Conservation (phyloP, 1,140 invertebrate species). For the Araneus ventricosus region DNA sequence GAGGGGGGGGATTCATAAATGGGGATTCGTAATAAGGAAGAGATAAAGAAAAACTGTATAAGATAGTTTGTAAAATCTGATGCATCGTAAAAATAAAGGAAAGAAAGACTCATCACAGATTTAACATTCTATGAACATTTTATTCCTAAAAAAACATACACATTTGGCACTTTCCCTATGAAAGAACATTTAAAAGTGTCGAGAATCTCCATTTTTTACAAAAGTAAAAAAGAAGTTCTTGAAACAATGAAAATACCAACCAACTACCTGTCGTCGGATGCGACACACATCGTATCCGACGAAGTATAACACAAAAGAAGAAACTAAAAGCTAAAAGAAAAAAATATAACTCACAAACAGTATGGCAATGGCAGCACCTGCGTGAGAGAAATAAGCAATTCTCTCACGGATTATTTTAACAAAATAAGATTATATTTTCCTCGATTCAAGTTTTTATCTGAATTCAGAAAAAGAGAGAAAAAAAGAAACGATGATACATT, state of each 20-base stretch:
- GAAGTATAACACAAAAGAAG: neutral
- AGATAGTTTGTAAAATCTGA: too few species aligned
- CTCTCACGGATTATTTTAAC: too few species aligned
- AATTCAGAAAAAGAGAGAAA: too few species aligned
- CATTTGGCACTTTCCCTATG: neutral
- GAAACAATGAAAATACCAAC: neutral
- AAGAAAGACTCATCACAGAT: too few species aligned
- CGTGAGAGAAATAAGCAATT: neutral
- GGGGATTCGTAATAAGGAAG: too few species aligned
- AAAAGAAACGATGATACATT: too few species aligned
- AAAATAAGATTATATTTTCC: too few species aligned
- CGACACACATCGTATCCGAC: neutral
- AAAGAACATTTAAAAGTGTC: neutral
- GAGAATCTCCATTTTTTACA: neutral
- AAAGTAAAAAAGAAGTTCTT: neutral
- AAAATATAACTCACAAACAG: neutral
- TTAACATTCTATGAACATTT: neutral
- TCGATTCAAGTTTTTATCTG: too few species aligned
- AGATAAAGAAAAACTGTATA: too few species aligned
- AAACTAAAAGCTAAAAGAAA: neutral
- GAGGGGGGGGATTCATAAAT: too few species aligned
- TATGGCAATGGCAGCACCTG: neutral
- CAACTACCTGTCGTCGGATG: neutral
- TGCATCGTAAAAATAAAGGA: too few species aligned
- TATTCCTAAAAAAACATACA: neutral